Conservation (phyloP, 1,140 invertebrate species). For the Acromyrmex charruanus region DNA sequence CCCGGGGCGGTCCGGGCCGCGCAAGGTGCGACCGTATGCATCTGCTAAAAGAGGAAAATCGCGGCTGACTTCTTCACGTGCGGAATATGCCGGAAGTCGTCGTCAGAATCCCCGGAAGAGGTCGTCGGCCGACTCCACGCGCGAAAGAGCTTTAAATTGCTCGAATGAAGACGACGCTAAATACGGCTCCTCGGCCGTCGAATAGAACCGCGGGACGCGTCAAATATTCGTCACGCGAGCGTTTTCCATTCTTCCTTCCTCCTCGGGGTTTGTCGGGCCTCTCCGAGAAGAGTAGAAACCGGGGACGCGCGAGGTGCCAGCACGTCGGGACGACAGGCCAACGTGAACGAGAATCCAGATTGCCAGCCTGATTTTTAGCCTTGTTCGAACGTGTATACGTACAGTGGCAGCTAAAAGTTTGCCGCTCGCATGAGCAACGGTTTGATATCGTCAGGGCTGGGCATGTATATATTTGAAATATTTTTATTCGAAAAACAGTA, state of each 20-base stretch:
- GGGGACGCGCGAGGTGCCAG: constrained; percentile 26
- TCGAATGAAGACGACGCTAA: constrained; percentile 47
- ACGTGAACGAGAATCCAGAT: constrained; percentile 43
- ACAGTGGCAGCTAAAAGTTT: constrained; percentile 26
- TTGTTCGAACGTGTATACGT: background rate
- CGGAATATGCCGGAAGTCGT: constrained; percentile 73
- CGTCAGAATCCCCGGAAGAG: constrained; percentile 57
- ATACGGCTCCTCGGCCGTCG: constrained; percentile 42
- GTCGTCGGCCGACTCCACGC: constrained; percentile 62
- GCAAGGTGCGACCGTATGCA: constrained; percentile 48
- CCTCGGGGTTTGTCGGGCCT: background rate
- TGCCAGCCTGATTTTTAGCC: constrained; percentile 31
- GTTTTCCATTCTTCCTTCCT: constrained; percentile 37
- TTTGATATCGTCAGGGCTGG: background rate
- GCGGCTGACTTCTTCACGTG: constrained; percentile 64
- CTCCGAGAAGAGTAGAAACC: constrained; percentile 27
- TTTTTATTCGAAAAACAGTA: no score
- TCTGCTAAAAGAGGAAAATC: constrained; percentile 71
- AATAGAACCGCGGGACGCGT: constrained; percentile 46
- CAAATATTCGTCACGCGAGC: constrained; percentile 59
- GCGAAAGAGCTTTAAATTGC: constrained; percentile 60
- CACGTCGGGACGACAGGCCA: constrained; percentile 25
- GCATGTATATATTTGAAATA: no score
- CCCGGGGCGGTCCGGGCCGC: constrained; percentile 41
- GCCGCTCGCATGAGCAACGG: background rate